These are phyloP conservation scores for Drosophila simulans DNA, from an alignment of 1,140 invertebrate species.

Conservation along the genomic window DNA sequence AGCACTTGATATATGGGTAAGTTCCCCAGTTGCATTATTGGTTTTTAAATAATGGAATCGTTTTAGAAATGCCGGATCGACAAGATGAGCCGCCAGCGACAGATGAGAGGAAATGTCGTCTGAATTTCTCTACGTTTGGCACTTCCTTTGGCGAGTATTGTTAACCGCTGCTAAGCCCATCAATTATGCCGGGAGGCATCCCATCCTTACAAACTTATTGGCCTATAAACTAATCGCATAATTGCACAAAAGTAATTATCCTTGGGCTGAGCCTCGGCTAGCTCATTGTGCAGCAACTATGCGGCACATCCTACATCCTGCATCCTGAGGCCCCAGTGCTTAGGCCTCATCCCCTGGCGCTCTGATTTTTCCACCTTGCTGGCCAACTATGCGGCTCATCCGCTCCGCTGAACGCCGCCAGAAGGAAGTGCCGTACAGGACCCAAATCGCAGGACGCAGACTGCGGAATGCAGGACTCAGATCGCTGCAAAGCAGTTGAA, in stretches of 20 bases:
- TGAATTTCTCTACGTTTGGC: background rate
- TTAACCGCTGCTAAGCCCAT: conserved; percentile 33
- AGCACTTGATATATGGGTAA: too few relatives aligned
- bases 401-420: conserved; percentile 63
- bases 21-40: too few relatives aligned
- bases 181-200: conserved; percentile 50
- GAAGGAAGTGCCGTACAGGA: conserved; percentile 61
- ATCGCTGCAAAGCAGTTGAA: conserved; percentile 51
- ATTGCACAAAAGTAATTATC: conserved; percentile 81
- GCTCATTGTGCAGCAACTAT: conserved; percentile 33
- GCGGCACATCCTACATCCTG: conserved; percentile 32
- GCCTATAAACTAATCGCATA: conserved; percentile 83
- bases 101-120: background rate
- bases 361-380: conserved; percentile 77
- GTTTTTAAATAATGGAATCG: background rate
- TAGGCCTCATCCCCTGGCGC: conserved; percentile 26
- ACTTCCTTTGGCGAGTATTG: conserved; percentile 6
- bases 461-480: conserved; percentile 41
- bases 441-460: conserved; percentile 46
- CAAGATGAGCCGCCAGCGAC: too few relatives aligned
- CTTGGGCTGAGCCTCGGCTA: conserved; percentile 28
- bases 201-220: conserved; percentile 65
- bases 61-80: background rate
- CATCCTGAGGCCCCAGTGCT: conserved; percentile 7
- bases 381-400: conserved; percentile 77